Base-by-base conservation (phyloP, 2,113 vertebrate genomes). In the Cololabis saira region DNA sequence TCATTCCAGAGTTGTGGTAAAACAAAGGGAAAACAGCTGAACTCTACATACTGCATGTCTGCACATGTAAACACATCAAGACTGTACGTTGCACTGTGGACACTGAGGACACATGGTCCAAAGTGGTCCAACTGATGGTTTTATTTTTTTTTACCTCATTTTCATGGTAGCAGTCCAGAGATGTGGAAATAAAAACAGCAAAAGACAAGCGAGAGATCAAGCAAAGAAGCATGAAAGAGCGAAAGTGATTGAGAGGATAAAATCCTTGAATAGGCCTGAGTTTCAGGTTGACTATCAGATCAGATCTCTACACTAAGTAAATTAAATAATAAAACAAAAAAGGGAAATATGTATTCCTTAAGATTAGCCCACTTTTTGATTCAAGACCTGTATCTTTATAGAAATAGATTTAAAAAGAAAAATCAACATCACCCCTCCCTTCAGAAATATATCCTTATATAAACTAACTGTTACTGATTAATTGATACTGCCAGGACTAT, bases 401-500 rank as follows among this genome's bases (percentile, higher is more conserved):
- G 33, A 80, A 76, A 71, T 64, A 74, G 71, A 74, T 66, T 33
- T 44, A 51, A 80, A 45, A 59, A 8, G 3, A n/a, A 30, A 8
- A 73, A 41, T 67, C 51, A 47, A 52, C 75, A 61, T 76, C 63
- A 66, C 44, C n/a, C 2, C 37, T 63, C 30, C 27, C 22, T 43
- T 71, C 67, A 19, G 16, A 73, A 76, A 71, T 47, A 55, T 42
- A 15, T 47, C n/a, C 58, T 65, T 67, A 67, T 73, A 55, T 76
- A 60, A 79, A 82, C 22, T 58, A 37, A 42, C 47, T 49, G 58
- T 54, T 44, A 66, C 19, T 62, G 65, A 77, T 75, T 76, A 81
- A 89, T 75, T 74, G 66, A 88, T 78, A 78, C 42, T 75, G 87
- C 80, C 78, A 74, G 71, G 55, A 50, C 43, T 9, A 55, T 64